Base-by-base conservation (phyloP, 2,113 vertebrate species). In the Hypocryptadius cinnamomeus region DNA sequence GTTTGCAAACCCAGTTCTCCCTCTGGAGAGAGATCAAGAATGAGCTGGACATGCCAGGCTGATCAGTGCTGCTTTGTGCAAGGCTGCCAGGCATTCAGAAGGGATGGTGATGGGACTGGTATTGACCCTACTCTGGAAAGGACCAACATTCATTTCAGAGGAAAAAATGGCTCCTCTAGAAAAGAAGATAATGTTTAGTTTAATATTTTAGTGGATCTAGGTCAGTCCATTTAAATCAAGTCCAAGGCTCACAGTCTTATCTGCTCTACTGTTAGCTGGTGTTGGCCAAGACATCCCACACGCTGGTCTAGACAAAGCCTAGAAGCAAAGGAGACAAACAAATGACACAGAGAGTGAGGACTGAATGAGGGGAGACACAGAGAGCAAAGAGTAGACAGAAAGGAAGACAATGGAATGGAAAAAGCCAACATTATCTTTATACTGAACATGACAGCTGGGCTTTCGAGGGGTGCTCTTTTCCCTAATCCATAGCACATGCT, bases 401-500 rank as follows among this genome's bases (percentile, higher is more conserved):
- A 94, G 35, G 44, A 92, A 68, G 79, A 90, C 85, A 95, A 93
- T 81, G 72, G 94, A 61, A 84, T 88, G 94, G 94, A 86, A 92
- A 95, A 95, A 87, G 27, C 17, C 3, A 5, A 51, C 68, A 68
- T 84, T 68, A 89, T 92, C 89, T 83, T 78, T 57, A 24, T 60
- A 50, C 93, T 61, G 87, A 88, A 48, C 82, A 53, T 28, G 95
- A 91, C 93, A 95, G 91, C 91, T 90, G 95, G 89, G 87, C 94
- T 95, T 94, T 96, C 37, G 61, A 96, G 94, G 92, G 91, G 85
- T 91, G 90, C 90, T 94, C 79, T 94, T 94, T 79, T 73, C 79
- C 82, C 79, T 95, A 96, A 96, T 95, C 94, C 87, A 21, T 71
- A 94, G 93, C 96, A 96, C 93, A 95, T 96, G 96, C 90, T 94